A percentile compares a stretch with the other conserved stretches of the same genome.
phyloP scores from a whole-genome alignment of 2,113 vertebrate genomes.

The Microtus richardsoni region DNA sequence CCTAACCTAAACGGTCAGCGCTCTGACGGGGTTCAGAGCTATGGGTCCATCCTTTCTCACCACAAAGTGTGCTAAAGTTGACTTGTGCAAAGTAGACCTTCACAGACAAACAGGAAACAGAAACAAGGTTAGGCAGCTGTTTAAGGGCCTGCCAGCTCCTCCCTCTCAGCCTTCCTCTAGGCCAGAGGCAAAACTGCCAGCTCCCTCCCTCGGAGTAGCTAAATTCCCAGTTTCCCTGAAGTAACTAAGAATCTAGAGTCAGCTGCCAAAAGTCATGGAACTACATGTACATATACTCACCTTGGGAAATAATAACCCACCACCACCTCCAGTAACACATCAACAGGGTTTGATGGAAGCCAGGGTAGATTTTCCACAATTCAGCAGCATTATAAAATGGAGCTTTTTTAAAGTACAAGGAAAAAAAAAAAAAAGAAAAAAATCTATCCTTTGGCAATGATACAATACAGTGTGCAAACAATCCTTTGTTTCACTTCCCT shows the following conservation, averaged over 20 bases:
- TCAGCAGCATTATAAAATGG: background rate
- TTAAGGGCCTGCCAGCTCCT: background rate
- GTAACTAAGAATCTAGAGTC: conserved; percentile 1
- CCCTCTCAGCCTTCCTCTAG: background rate
- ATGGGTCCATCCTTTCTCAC: background rate
- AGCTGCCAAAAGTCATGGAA: background rate
- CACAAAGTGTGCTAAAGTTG: background rate
- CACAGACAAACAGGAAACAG: background rate
- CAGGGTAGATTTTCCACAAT: background rate
- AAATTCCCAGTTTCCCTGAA: background rate
- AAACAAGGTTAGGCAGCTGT: background rate
- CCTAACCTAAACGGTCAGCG: background rate
- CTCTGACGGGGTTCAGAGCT: background rate
- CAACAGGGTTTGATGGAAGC: accelerated
- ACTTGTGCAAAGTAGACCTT: background rate
- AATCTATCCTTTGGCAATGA: background rate
- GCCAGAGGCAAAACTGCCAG: background rate
- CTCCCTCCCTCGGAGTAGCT: background rate
- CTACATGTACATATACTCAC: background rate
- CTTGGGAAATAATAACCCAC: background rate
- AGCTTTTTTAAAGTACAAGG: background rate
- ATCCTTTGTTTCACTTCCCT: background rate
- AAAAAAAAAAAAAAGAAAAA: background rate
- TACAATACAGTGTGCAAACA: background rate
- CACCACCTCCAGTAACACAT: background rate